Percentiles rank a stretch among this genome's conserved stretches.
Conservation (phyloP, 2,797 vertebrate genomes). For the Pangasius sanitwongsei region DNA sequence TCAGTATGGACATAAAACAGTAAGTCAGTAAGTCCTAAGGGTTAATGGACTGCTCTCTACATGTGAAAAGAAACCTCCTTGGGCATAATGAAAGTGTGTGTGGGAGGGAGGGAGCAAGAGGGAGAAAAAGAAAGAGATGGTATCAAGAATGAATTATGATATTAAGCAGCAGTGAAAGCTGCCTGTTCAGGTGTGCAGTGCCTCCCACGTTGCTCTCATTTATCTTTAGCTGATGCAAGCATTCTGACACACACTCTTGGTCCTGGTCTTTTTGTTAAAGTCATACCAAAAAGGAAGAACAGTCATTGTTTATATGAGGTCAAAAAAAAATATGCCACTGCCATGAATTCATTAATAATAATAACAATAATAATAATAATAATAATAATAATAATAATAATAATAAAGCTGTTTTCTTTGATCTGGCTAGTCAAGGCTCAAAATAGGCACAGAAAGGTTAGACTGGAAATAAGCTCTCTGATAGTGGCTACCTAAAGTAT, state of each 20-base stretch:
- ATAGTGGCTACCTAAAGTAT: not conserved
- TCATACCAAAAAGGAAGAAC: not conserved
- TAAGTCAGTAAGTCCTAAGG: slow-evolving; percentile 35
- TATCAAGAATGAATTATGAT: slow-evolving; percentile 41
- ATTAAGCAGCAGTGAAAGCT: slow-evolving; percentile 38
- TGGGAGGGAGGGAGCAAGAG: not conserved
- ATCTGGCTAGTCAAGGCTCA: not conserved
- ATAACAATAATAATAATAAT: not conserved
- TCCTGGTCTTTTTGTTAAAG: not conserved
- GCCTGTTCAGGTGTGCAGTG: slow-evolving; percentile 47
- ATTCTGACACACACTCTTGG: not conserved
- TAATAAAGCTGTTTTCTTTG: not conserved
- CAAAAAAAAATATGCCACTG: not conserved
- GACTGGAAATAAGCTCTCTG: not conserved
- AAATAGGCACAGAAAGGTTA: not conserved
- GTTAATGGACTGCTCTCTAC: slow-evolving; percentile 38
- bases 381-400: not conserved
- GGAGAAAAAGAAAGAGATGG: slow-evolving; percentile 43
- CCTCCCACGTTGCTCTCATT: slow-evolving; percentile 46
- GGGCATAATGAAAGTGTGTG: slow-evolving; percentile 35
- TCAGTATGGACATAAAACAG: not conserved
- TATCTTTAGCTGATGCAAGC: slow-evolving; percentile 32
- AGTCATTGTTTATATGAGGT: not conserved
- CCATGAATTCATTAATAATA: not conserved
- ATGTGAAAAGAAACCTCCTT: slow-evolving; percentile 38